Base-by-base conservation (phyloP, 2,888 invertebrate species). In the Callyntrura sp. region DNA sequence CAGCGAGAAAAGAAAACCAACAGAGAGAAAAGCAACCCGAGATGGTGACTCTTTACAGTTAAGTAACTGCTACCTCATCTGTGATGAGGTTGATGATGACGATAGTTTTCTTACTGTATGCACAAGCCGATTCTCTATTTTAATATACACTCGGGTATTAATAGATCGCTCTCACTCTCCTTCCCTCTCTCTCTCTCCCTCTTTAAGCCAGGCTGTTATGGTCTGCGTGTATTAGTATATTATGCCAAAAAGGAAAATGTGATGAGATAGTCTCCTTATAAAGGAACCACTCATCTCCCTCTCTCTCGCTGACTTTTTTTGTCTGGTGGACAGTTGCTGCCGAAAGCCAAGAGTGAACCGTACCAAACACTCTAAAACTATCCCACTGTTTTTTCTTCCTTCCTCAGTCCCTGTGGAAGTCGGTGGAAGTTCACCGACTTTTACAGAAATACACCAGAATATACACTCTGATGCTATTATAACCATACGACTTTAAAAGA, bases 61-160 rank as follows among this genome's bases (percentile, higher is more conserved):
- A 86, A 86, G 86, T 86, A 86, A 86, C 86, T 79, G 68, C 86
- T 62, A 62, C 78, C 51, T 73, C 78, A 79, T 79, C 57, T 79
- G 78, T 20, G 78, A 76, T 85, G 17, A 51, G 65, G 35, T 20
- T 79, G 76, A 68, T 86, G 65, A 86, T 65, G 51, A 86, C 65
- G 55, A 48, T 76, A n/a, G 35, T 79, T n/a, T n/a, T n/a, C 78
- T 55, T 55, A 4, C 9, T 55, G 9, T 55, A 60, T 60, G 20
- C 11, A 60, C 55, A 12, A 25, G 11, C 12, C 6, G n/a, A n/a
- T n/a, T 0, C 25, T 28, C 68, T 35, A 68, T 68, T 68, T 68
- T 68, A 35, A 35, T 68, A 68, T 35, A 35, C 68, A 68, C 14
- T n/a, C 28, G 35, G 35, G 68, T 68, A 68, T 68, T 68, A 68